Evolutionary conservation across 2,797 vertebrate species (phyloP).

Genomic region (Trichosurus vulpecula): DNA sequence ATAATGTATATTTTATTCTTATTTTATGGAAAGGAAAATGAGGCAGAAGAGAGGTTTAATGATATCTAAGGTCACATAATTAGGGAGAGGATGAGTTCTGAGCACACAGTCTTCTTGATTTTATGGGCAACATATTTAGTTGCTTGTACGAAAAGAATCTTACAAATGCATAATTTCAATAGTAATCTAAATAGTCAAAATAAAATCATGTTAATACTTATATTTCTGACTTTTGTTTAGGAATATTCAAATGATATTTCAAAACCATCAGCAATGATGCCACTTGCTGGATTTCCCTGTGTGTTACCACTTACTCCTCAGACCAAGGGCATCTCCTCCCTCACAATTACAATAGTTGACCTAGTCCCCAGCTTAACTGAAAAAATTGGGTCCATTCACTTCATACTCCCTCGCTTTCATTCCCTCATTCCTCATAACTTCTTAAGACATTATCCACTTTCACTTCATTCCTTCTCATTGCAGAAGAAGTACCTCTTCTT

Average conservation of each 20-base stretch:
- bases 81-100: neutral
- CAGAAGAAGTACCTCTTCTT: neutral
- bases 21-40: neutral
- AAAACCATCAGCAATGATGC: neutral
- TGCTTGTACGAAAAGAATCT: neutral
- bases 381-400: neutral
- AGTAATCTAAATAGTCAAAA: neutral
- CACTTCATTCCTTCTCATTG: neutral
- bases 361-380: neutral
- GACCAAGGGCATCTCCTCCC: neutral
- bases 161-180: neutral
- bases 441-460: neutral
- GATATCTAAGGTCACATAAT: neutral
- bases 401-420: neutral
- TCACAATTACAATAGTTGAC: neutral
- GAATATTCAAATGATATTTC: slow-evolving; percentile 32
- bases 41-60: neutral
- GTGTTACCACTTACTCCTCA: neutral
- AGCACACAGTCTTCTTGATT: neutral
- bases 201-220: neutral
- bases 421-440: neutral
- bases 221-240: neutral
- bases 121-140: neutral
- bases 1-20: neutral
- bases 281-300: neutral